Conservation (phyloP, 2,113 vertebrate genomes). For the Polyodon spathula region DNA sequence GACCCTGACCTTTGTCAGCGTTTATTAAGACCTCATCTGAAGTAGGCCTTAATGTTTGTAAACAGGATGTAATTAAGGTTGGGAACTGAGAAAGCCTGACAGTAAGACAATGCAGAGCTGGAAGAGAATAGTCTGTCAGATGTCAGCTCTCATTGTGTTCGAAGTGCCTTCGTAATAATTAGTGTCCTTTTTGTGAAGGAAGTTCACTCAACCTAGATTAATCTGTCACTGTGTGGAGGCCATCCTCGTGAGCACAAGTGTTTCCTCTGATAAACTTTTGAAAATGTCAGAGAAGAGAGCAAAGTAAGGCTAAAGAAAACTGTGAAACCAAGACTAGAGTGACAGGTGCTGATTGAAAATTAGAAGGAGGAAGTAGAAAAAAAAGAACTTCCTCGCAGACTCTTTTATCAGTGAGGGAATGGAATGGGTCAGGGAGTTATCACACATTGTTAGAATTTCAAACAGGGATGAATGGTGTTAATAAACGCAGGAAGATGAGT, state of each 20-base stretch:
- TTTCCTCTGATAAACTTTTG: slow-evolving; percentile 98
- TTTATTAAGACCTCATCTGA: slow-evolving; percentile 77
- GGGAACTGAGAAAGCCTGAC: slow-evolving; percentile 78
- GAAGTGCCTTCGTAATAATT: slow-evolving; percentile 89
- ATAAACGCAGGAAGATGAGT: slow-evolving; percentile 26
- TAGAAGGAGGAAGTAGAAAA: slow-evolving; percentile 70
- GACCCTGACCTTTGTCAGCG: slow-evolving; percentile 80
- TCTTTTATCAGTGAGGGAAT: slow-evolving; percentile 54
- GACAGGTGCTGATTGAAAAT: slow-evolving; percentile 87
- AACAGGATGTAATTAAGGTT: slow-evolving; percentile 98
- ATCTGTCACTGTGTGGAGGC: slow-evolving; percentile 89
- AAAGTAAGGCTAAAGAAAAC: slow-evolving; percentile 38
- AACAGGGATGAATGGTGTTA: slow-evolving; percentile 16
- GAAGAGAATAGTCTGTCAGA: slow-evolving; percentile 74
- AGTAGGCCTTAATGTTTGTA: slow-evolving; percentile 84
- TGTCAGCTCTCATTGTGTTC: slow-evolving; percentile 92
- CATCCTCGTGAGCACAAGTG: slow-evolving; percentile 87
- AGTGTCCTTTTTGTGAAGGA: slow-evolving; percentile 95
- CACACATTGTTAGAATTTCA: slow-evolving; percentile 24
- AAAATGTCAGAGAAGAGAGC: slow-evolving; percentile 51
- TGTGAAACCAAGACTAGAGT: slow-evolving; percentile 45
- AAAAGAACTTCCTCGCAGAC: slow-evolving; percentile 57
- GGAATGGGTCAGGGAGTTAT: slow-evolving; percentile 47
- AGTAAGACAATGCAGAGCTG: slow-evolving; percentile 82
- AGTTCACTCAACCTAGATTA: slow-evolving; percentile 91